Base-by-base conservation (phyloP, 2,888 invertebrate species). In the Idaea dimidiata region DNA sequence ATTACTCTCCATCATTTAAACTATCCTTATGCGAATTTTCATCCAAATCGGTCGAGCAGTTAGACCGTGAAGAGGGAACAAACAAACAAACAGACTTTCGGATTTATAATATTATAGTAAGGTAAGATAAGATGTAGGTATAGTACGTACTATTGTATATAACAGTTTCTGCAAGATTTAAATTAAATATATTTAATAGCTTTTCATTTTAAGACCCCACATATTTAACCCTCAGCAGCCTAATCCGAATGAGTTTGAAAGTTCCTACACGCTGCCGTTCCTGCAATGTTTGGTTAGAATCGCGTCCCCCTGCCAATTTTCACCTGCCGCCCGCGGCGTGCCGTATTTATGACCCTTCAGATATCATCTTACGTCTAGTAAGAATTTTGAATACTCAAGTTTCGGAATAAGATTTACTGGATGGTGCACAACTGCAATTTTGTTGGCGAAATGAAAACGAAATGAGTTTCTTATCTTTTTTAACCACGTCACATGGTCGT, bases 241-340 rank as follows among this genome's bases (percentile, higher is more conserved):
- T 43, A 43, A 43, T 43, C 5, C 43, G 43, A 43, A 43, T 43
- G 43, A 43, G 43, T 43, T 43, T 43, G 43, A 10, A 43, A 43
- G 43, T 43, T 43, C 43, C 43, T 8, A 43, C 43, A 14, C 43
- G 43, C 43, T 10, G 14, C 43, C 43, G 14, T 43, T 43, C 71
- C 70, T 72, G 77, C 76, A 74, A 84, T 89, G 90, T 90, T 88
- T 88, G 88, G 85, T 87, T 89, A 83, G 86, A 87, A 88, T 88
- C 88, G 56, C 56, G 56, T 84, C 88, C 87, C 87, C 83, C 78
- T 87, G 89, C 90, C 90, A 90, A 92, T 92, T 91, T 88, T 91
- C 91, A 92, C 91, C 91, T 92, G 91, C 66, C 72, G 72, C 77
- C 79, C 69, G 71, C 69, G 74, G 79, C 75, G 73, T 79, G 77